Base-by-base conservation (phyloP, 2,888 invertebrate genomes). In the Agelastica alni region DNA sequence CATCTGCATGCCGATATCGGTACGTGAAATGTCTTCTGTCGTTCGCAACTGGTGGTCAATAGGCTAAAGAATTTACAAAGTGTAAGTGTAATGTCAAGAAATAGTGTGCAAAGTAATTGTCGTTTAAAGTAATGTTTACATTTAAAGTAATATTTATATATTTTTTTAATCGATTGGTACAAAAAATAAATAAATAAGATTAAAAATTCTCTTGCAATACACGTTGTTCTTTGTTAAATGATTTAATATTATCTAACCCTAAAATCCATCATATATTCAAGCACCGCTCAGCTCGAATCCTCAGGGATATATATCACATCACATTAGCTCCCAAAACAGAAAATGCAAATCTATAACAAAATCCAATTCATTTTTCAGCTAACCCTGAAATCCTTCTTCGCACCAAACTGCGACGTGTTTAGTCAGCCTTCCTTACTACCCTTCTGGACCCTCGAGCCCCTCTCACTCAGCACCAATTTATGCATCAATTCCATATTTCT, bases 401-500 rank as follows among this genome's bases (percentile, higher is more conserved):
- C 18, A 37, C 26, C 30, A 30, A 48, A 39, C 47, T 36, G 39
- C 31, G 51, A 51, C 46, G 43, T 54, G 53, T 57, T 57, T 53
- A 54, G 58, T 10, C 36, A 41, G n/a, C 22, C 36, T 30, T 43
- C 26, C 22, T 13, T 26, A 2, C 51, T 26, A 28, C 30, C n/a
- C n/a, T n/a, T 22, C 34, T 31, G 20, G 3, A 12, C 28, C 53
- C 18, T 28, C 41, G 31, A 42, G 22, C 45, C 56, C 34, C 17
- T 52, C 48, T 42, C 20, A 42, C 51, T 43, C 49, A 14, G 36
- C 61, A 66, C 67, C 72, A 75, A 76, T 75, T 75, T 76, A 75
- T 75, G 75, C 75, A 75, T 77, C 76, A 74, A 75, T 76, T 76
- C 76, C 75, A 76, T 77, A 77, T 77, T 77, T 77, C 75, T 75